Percentiles rank a stretch among this genome's conserved stretches.
These are phyloP conservation scores for Bombus superbus DNA, from an alignment of 1,140 invertebrate genomes.

Conservation along the genomic window DNA sequence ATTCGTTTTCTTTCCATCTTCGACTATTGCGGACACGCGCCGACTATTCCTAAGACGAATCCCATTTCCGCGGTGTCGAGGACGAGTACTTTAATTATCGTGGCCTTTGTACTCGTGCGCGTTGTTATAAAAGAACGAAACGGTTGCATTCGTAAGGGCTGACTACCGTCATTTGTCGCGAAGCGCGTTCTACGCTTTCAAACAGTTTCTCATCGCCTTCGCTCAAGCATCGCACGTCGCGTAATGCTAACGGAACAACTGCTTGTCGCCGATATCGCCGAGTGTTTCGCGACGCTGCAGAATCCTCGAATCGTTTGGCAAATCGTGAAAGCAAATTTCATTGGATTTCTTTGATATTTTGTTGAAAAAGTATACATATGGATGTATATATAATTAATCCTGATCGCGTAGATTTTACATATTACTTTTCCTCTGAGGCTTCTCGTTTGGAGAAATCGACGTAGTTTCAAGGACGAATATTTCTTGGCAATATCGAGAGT, in stretches of 20 bases:
- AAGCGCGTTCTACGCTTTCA: not conserved
- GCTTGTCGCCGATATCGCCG: not conserved
- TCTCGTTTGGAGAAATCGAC: too few relatives aligned
- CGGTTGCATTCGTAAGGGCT: conserved; percentile 1
- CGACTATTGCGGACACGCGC: not conserved
- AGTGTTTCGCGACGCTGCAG: not conserved
- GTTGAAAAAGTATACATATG: not conserved
- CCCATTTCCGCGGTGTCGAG: not conserved
- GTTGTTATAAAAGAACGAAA: conserved; percentile 13
- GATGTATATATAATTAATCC: not conserved
- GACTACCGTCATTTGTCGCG: not conserved
- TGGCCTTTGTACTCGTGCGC: not conserved
- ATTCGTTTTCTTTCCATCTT: not conserved
- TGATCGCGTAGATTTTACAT: not conserved
- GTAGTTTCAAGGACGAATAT: too few relatives aligned
- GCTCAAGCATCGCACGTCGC: not conserved
- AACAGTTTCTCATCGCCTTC: conserved; percentile 4
- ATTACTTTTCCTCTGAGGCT: too few relatives aligned
- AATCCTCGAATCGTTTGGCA: not conserved
- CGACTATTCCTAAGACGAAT: not conserved
- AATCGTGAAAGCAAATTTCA: not conserved
- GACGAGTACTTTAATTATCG: conserved; percentile 44
- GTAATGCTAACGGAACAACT: not conserved
- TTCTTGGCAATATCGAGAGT: too few relatives aligned
- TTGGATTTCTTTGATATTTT: not conserved